phyloP scores from a whole-genome alignment of 1,140 invertebrate species.

The Oryctes rhinoceros region DNA sequence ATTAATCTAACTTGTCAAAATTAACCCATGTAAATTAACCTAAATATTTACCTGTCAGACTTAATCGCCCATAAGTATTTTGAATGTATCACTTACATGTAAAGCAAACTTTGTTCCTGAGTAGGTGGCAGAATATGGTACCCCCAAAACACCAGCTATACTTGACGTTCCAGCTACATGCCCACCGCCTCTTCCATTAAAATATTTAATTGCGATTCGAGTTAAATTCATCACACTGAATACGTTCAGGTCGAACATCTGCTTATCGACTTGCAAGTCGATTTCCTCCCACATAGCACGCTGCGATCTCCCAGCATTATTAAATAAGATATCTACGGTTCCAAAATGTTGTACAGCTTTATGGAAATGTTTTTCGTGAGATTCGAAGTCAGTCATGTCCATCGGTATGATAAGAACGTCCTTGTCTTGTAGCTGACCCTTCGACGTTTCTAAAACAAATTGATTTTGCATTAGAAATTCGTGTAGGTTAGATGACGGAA shows the following conservation, averaged over 20 bases:
- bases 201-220: constrained; percentile 73
- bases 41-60: too few relatives aligned
- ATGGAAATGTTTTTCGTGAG: constrained; percentile 71
- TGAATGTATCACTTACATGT: constrained; percentile 66
- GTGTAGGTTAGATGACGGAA: neutral
- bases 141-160: constrained; percentile 73
- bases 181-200: constrained; percentile 68
- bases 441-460: constrained; percentile 59
- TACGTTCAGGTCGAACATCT: constrained; percentile 85
- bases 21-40: too few relatives aligned
- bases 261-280: constrained; percentile 76
- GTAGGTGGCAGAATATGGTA: constrained; percentile 80
- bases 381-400: constrained; percentile 71
- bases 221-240: constrained; percentile 78
- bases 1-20: neutral
- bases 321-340: constrained; percentile 78
- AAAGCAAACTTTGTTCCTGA: constrained; percentile 83
- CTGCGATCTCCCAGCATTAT: constrained; percentile 86
- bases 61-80: neutral
- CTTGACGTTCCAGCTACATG: constrained; percentile 80
- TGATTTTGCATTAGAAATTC: too few relatives aligned
- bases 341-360: constrained; percentile 76
- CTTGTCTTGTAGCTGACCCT: constrained; percentile 64
- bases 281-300: constrained; percentile 80
- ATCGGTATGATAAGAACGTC: constrained; percentile 77